Evolutionary conservation across 2,797 vertebrate species (phyloP).

Genomic region (Erithacus rubecula): DNA sequence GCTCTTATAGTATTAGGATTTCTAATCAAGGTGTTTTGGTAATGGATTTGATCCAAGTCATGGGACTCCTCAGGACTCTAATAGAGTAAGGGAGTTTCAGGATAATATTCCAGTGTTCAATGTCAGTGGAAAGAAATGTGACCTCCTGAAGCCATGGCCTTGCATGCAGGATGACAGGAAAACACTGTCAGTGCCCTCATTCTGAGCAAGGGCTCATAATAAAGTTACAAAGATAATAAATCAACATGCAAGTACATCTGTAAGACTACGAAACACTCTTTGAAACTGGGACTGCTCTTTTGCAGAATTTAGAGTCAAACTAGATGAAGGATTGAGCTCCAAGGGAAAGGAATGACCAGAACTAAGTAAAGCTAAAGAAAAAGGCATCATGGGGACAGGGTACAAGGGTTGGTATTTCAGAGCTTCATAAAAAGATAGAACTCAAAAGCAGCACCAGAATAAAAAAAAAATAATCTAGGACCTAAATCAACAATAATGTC

Average conservation of each 20-base stretch:
- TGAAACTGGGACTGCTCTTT: not conserved
- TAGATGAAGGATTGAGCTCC: not conserved
- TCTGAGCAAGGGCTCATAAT: not conserved
- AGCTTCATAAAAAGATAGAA: not conserved
- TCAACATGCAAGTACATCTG: not conserved
- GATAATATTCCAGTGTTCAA: not conserved
- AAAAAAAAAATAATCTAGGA: not conserved
- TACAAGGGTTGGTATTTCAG: not conserved
- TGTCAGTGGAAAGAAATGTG: not conserved
- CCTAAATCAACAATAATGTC: not conserved
- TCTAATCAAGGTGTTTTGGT: not conserved
- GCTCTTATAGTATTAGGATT: not conserved
- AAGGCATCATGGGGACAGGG: not conserved
- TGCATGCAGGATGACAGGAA: not conserved
- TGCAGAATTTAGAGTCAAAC: not conserved
- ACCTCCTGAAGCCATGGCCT: not conserved
- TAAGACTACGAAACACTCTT: not conserved
- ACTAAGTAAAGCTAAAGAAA: not conserved
- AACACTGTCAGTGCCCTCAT: not conserved
- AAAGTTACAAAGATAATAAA: not conserved
- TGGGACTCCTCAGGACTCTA: not conserved
- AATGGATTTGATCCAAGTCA: not conserved
- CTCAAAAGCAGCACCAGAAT: not conserved
- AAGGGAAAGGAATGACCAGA: not conserved
- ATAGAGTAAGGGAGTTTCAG: not conserved